These are phyloP conservation scores for Achroia grisella DNA, from an alignment of 1,140 invertebrate species.

Conservation along the genomic window DNA sequence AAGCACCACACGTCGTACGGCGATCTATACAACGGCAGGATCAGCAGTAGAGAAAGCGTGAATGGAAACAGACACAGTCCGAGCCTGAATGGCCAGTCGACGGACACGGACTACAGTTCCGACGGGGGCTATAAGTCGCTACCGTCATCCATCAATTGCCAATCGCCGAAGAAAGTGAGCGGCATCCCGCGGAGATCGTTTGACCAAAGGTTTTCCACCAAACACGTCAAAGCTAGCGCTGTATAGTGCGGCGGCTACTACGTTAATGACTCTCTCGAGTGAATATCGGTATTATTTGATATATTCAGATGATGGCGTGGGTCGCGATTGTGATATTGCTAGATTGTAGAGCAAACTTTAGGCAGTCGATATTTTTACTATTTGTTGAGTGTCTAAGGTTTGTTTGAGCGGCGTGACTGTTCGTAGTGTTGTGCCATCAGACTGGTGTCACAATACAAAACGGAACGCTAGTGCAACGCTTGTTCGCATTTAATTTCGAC, in stretches of 20 bases:
- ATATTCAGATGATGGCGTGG: too few relatives aligned
- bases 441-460: background rate
- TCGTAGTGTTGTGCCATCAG: background rate
- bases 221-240: constrained; percentile 59
- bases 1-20: constrained; percentile 68
- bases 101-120: constrained; percentile 69
- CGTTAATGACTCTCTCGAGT: too few relatives aligned
- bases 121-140: constrained; percentile 71
- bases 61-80: constrained; percentile 60
- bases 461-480: constrained; percentile 27
- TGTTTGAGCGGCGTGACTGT: too few relatives aligned
- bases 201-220: constrained; percentile 56
- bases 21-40: constrained; percentile 59
- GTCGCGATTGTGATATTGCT: background rate
- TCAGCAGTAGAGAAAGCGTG: constrained; percentile 56
- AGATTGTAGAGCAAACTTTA: background rate
- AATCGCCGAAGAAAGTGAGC: constrained; percentile 63
- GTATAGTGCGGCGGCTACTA: constrained; percentile 10
- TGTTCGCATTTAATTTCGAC: constrained; percentile 57
- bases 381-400: background rate
- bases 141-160: constrained; percentile 65
- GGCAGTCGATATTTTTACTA: background rate
- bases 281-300: too few relatives aligned
- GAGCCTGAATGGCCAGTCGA: constrained; percentile 59
- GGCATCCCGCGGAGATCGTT: constrained; percentile 66